phyloP scores from a whole-genome alignment of 1,140 invertebrate species.

The Drosophila bifasciata region DNA sequence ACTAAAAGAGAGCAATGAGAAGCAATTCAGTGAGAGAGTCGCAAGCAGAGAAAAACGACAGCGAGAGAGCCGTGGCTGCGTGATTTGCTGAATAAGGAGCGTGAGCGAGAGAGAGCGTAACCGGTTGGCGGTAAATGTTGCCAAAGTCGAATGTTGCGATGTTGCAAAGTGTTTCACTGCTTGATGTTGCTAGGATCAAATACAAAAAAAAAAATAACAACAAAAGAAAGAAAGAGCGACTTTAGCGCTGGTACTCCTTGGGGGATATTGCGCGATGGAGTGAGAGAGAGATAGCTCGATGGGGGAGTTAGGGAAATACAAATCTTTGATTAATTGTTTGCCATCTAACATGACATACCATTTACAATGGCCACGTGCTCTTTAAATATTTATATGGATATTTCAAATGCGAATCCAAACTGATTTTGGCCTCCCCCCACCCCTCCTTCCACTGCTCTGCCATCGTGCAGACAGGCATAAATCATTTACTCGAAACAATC shows the following conservation, averaged over 20 bases:
- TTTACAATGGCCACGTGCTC: constrained; percentile 79
- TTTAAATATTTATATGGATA: constrained; percentile 75
- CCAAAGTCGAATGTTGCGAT: constrained; percentile 2
- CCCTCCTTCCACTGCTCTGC: background rate
- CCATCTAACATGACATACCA: constrained; percentile 75
- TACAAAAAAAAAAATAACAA: constrained; percentile 4
- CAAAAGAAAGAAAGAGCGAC: constrained; percentile 26
- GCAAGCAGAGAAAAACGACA: constrained; percentile 5
- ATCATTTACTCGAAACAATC: constrained; percentile 62
- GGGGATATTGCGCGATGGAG: constrained; percentile 2
- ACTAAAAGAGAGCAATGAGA: constrained; percentile 7
- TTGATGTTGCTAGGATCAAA: background rate
- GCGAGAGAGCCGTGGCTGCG: background rate
- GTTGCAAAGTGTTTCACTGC: constrained; percentile 13
- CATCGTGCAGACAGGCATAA: constrained; percentile 65
- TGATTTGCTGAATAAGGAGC: background rate
- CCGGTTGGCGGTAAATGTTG: constrained; percentile 23
- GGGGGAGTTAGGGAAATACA: constrained; percentile 58
- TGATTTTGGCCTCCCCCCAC: constrained; percentile 30
- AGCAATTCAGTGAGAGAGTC: constrained; percentile 25
- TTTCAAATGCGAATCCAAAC: constrained; percentile 47
- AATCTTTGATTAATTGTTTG: constrained; percentile 80
- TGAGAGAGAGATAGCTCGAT: background rate
- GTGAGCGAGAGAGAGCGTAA: constrained; percentile 19
- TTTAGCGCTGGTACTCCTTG: constrained; percentile 43